Conservation (phyloP, 2,113 vertebrate species). For the Anolis carolinensis region DNA sequence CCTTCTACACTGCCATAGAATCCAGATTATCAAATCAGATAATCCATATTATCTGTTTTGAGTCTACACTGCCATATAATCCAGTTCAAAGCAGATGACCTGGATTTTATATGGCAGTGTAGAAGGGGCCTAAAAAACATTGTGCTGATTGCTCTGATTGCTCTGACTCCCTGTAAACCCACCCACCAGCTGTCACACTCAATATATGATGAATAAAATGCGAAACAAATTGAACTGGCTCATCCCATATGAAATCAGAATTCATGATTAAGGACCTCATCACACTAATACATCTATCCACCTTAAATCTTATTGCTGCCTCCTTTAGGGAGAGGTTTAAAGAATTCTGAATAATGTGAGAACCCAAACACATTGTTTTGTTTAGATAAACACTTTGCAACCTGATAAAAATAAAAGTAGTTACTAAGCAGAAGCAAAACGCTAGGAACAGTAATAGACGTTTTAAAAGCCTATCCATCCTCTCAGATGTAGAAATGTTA, state of each 20-base stretch:
- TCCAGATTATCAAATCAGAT: too few species aligned
- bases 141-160: not conserved
- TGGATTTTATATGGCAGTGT: too few species aligned
- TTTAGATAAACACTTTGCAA: not conserved
- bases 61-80: too few species aligned
- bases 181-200: not conserved
- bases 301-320: too few species aligned
- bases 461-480: not conserved
- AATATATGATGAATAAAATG: not conserved
- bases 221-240: not conserved
- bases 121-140: not conserved
- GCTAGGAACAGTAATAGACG: not conserved
- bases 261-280: not conserved
- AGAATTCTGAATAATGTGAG: not conserved
- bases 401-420: not conserved
- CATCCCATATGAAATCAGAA: not conserved
- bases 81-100: too few species aligned
- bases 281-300: too few species aligned
- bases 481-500: not conserved
- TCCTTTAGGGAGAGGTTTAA: not conserved
- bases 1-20: too few species aligned
- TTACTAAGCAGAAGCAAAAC: not conserved
- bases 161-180: not conserved
- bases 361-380: not conserved
- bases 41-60: too few species aligned